Conservation (phyloP, 1,140 invertebrate species). For the Neotoxoptera formosana region DNA sequence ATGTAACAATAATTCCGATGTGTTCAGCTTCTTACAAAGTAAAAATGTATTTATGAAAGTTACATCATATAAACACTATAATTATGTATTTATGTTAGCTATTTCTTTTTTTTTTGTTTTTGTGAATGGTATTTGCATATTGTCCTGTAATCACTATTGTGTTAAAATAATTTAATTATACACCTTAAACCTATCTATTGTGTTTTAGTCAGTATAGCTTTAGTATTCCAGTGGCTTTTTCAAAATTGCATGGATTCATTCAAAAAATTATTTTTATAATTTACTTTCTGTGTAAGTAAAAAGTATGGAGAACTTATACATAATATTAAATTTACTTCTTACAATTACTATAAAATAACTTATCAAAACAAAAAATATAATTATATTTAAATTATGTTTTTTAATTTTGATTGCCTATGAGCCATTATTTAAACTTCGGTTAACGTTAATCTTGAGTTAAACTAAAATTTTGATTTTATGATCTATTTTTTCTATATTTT, state of each 20-base stretch:
- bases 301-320: background rate
- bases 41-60: background rate
- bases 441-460: no score
- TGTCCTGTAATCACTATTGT: no score
- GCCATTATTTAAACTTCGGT: no score
- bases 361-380: background rate
- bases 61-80: background rate
- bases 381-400: no score
- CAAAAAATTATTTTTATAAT: background rate
- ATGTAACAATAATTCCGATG: background rate
- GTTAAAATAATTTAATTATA: no score
- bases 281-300: background rate
- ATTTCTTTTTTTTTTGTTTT: background rate
- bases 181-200: no score
- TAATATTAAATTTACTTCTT: background rate
- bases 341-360: background rate
- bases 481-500: no score
- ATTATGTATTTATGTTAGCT: background rate
- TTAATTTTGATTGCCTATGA: no score
- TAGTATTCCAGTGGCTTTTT: no score
- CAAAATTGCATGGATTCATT: background rate
- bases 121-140: background rate
- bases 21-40: background rate
- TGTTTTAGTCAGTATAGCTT: no score
- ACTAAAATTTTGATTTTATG: no score